Evolutionary conservation across 2,797 vertebrate species (phyloP), one percentile per base, ranked within the genome.

Genomic region (Protosalanx chinensis): DNA sequence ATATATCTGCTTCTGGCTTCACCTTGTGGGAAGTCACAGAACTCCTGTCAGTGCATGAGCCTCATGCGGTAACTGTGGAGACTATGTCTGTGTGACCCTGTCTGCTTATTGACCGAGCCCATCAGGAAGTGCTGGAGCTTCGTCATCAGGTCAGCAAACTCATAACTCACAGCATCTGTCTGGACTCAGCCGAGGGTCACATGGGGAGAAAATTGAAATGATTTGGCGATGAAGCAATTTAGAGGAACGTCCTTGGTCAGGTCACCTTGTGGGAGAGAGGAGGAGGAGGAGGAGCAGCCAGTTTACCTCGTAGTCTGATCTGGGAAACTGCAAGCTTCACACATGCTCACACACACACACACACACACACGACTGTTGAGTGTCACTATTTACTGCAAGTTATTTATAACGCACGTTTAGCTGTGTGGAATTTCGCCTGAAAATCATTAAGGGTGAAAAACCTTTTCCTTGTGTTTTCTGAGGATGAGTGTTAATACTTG

Each of bases 181-280:
- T 81, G 72, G 72, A 84, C 79, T 74, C 79, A 64, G 13, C 59
- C 12, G 23, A 30, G 79, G 74, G 53, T 77, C 76, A 78, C 80
- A 86, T 70, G 66, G 79, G 65, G 59, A 82, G 82, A 90, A 87
- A 86, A 89, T 90, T 82, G 85, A 90, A 88, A 89, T 80, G 71
- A 86, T 90, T 90, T 83, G 89, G 88, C 90, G 86, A 83, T 87
- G 85, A 88, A 87, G 89, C 87, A 88, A 81, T 90, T 87, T 85
- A 71, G 64, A 81, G 72, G 80, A 79, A 82, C 78, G 82, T 82
- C 83, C 85, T 77, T 67, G 78, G 60, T 63, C 32, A 64, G 89
- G 90, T 91, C 87, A 90, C 86, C 88, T 90, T 90, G 88, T 71
- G 62, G 73, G 41, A 10, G 37, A 10, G 10, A 10, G 35, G 35